Evolutionary conservation across 2,797 vertebrate genomes (phyloP).

Genomic region (Tapirus indicus): DNA sequence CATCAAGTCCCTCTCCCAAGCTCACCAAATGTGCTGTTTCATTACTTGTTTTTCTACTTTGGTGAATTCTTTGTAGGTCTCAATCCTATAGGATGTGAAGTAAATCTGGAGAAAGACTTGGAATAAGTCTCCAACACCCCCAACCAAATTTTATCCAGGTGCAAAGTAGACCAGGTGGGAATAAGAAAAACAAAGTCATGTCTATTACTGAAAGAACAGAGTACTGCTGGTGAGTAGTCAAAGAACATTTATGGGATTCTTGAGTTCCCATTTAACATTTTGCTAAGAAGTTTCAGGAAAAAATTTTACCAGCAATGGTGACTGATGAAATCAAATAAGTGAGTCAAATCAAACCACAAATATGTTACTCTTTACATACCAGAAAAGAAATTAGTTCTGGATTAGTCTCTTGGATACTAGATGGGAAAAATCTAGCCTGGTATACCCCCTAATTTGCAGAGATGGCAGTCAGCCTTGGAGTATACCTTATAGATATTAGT

Average conservation of each 20-base stretch:
- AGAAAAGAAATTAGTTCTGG: neutral
- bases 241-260: neutral
- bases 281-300: neutral
- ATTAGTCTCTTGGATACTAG: neutral
- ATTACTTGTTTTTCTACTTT: neutral
- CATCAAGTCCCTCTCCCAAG: neutral
- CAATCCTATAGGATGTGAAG: neutral
- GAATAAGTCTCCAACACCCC: neutral
- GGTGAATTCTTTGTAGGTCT: neutral
- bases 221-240: neutral
- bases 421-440: neutral
- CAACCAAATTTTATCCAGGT: neutral
- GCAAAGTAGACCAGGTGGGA: neutral
- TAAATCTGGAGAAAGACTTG: neutral
- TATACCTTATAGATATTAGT: neutral
- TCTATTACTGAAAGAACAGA: neutral
- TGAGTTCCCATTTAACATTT: conserved; percentile 12
- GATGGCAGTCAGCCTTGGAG: neutral
- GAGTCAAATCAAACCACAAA: neutral
- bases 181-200: neutral
- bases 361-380: neutral
- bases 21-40: neutral
- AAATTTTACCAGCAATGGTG: neutral
- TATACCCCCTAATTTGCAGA: neutral
- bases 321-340: neutral